Percentiles rank a stretch among this genome's conserved stretches.
phyloP scores from a whole-genome alignment of 1,140 invertebrate genomes.

The Sarcophaga peregrina region DNA sequence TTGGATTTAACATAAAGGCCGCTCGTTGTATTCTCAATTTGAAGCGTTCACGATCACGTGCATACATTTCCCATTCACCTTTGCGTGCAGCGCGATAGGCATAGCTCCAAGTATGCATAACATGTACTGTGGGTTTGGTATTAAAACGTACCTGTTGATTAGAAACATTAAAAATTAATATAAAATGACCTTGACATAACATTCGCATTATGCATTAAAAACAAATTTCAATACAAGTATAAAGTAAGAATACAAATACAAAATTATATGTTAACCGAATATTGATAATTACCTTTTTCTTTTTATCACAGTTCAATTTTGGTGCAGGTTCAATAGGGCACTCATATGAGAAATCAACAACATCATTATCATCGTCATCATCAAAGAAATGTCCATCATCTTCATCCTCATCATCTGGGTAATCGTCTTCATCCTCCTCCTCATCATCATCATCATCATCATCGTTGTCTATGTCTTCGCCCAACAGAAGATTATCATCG shows the following conservation, averaged over 20 bases:
- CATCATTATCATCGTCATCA: not conserved
- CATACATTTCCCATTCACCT: slow-evolving; percentile 74
- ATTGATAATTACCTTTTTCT: slow-evolving; percentile 52
- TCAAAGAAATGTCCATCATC: not conserved
- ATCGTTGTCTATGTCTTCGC: slow-evolving; percentile 18
- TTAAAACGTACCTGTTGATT: slow-evolving; percentile 73
- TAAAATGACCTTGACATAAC: not conserved
- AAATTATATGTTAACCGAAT: not conserved
- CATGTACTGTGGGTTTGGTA: slow-evolving; percentile 68
- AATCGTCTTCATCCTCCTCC: slow-evolving; percentile 8
- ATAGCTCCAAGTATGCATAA: slow-evolving; percentile 73
- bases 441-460: slow-evolving; percentile 36
- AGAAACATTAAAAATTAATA: slow-evolving; percentile 30
- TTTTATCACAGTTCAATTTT: slow-evolving; percentile 26
- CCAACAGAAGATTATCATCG: not conserved
- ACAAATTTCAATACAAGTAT: no score
- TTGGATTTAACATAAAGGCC: slow-evolving; percentile 66
- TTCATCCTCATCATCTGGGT: not conserved
- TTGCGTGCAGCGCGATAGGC: slow-evolving; percentile 73
- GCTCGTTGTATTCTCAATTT: slow-evolving; percentile 67
- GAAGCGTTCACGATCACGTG: slow-evolving; percentile 73
- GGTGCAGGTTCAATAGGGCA: not conserved
- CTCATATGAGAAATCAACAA: slow-evolving; percentile 25
- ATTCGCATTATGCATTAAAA: no score
- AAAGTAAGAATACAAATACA: not conserved